A percentile compares a stretch with the other conserved stretches of the same genome.
These are phyloP conservation scores for Acronicta alni DNA, from an alignment of 2,888 invertebrate genomes.

Conservation along the genomic window DNA sequence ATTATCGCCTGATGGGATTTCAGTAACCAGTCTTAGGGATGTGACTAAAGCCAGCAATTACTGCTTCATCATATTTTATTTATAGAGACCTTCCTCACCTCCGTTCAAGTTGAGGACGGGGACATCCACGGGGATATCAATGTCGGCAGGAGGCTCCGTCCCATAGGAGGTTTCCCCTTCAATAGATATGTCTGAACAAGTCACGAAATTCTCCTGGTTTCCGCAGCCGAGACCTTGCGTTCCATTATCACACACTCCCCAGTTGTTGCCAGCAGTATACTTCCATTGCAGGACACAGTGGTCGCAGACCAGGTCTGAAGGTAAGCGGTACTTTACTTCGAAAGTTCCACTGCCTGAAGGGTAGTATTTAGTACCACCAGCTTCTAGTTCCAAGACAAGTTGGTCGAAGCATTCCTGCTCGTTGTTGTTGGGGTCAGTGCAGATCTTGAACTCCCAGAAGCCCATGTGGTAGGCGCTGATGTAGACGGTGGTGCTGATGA, in stretches of 20 bases:
- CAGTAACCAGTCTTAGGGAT: not conserved
- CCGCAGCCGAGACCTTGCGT: conserved; percentile 94
- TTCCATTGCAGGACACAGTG: conserved; percentile 96
- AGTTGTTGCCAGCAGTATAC: conserved; percentile 95
- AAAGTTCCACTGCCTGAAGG: conserved; percentile 92
- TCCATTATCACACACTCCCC: conserved; percentile 92
- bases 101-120: conserved; percentile 25
- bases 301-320: conserved; percentile 90
- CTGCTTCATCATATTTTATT: conserved; percentile 11
- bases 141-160: conserved; percentile 10
- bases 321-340: conserved; percentile 90
- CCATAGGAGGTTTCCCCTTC: conserved; percentile 70
- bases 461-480: conserved; percentile 95
- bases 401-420: conserved; percentile 93
- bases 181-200: conserved; percentile 94
- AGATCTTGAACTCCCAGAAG: conserved; percentile 94
- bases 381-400: conserved; percentile 89
- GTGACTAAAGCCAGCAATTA: conserved; percentile 6
- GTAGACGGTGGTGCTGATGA: conserved; percentile 92
- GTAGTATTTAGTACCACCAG: conserved; percentile 90
- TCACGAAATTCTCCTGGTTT: conserved; percentile 95
- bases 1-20: no score
- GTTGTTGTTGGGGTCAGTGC: conserved; percentile 91
- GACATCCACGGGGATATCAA: conserved; percentile 15
- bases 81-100: conserved; percentile 32